These are phyloP conservation scores for Gymnarchus niloticus DNA, from an alignment of 2,113 vertebrate genomes.

Conservation along the genomic window DNA sequence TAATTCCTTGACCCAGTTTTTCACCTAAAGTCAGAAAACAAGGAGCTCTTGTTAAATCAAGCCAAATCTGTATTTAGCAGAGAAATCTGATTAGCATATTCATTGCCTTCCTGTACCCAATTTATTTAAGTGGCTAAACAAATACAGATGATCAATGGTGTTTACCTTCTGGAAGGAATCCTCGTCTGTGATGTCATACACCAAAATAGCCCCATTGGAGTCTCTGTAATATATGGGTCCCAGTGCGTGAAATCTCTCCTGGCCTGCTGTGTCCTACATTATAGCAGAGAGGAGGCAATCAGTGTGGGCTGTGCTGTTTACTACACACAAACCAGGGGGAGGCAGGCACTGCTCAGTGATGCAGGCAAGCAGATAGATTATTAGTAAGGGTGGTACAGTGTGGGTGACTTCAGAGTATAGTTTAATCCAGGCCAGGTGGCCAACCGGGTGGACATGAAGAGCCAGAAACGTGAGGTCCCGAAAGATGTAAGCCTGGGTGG, in stretches of 20 bases:
- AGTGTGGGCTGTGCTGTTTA: background rate
- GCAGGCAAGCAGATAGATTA: background rate
- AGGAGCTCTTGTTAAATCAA: slow-evolving; percentile 4
- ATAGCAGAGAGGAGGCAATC: background rate
- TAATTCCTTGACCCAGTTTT: slow-evolving; percentile 99
- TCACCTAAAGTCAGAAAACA: slow-evolving; percentile 69
- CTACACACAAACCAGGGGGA: background rate
- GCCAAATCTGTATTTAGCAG: background rate
- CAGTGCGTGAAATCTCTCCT: slow-evolving; percentile 94
- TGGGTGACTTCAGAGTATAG: background rate
- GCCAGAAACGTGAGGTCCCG: too few relatives aligned
- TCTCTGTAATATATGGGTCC: slow-evolving; percentile 99
- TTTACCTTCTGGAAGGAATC: slow-evolving; percentile 97
- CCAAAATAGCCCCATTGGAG: slow-evolving; percentile 94
- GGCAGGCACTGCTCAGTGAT: background rate
- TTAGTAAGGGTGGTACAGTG: background rate
- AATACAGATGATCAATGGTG: background rate
- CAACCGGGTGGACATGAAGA: too few relatives aligned
- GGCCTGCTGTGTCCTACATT: slow-evolving; percentile 91
- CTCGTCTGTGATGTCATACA: slow-evolving; percentile 97
- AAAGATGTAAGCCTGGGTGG: too few relatives aligned
- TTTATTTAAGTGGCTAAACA: background rate
- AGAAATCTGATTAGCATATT: background rate
- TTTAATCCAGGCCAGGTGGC: background rate
- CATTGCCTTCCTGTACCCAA: too few relatives aligned